Base-by-base conservation (phyloP, 1,140 invertebrate genomes). In the Epicauta chinensis region DNA sequence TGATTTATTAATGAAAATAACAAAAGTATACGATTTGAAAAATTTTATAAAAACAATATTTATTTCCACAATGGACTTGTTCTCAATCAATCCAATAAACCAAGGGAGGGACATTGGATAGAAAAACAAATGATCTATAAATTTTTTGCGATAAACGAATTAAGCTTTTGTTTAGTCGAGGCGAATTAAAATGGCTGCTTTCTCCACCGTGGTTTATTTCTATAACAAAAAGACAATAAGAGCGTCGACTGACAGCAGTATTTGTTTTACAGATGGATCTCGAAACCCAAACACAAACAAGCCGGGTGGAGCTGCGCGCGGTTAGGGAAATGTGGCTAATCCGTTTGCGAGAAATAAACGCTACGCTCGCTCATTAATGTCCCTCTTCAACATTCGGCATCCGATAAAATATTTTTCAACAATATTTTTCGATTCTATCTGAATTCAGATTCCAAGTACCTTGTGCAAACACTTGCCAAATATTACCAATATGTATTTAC, bases 191-290 rank as follows among this genome's bases (percentile, higher is more conserved):
- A 69, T 66, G 64, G 65, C 65, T 46, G 63, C 66, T 62, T 66
- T 64, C 65, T 68, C 63, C 63, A 49, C 55, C 37, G 66, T 56
- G 61, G 64, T 66, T 69, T 67, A 67, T 68, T 68, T 69, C 67
- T 69, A 66, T 68, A 68, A 67, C 68, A 70, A 70, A 70, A 70
- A 70, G 68, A 70, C 68, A 70, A 70, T 70, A 68, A 68, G 67
- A 70, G 66, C 66, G 60, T 57, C 57, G 65, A 64, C 66, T 68
- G 62, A 67, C 68, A 68, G 61, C 65, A 66, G 68, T 70, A 70
- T 70, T 70, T 70, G 68, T 69, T 70, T 70, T 70, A 70, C 68
- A 70, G 68, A 70, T 70, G 68, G 68, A 68, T 69, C 65, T 68
- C 63, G 67, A 69, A 70, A 70, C 61, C 68, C 68, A 70, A 68